Evolutionary conservation across 2,113 vertebrate species (phyloP).

Genomic region (Craseonycteris thonglongyai): DNA sequence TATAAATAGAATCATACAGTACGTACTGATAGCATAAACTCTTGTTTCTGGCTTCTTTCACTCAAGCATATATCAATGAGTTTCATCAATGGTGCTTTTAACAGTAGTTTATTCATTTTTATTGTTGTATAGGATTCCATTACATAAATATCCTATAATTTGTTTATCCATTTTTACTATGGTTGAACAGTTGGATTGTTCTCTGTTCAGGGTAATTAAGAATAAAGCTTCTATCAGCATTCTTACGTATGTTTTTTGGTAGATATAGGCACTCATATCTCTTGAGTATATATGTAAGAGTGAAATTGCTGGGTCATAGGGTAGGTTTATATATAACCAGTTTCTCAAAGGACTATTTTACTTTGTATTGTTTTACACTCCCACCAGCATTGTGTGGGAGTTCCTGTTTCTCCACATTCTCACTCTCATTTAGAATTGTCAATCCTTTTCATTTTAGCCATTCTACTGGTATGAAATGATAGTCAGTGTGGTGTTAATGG

Average conservation of each 20-base stretch:
- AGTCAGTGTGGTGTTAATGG: background rate
- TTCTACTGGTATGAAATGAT: background rate
- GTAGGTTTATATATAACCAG: background rate
- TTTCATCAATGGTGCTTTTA: background rate
- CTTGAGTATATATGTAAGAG: background rate
- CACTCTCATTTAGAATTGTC: background rate
- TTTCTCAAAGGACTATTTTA: background rate
- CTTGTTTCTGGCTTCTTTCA: background rate
- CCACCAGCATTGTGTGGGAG: no score
- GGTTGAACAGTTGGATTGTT: background rate
- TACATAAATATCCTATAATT: background rate
- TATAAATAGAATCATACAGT: background rate
- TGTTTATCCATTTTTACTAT: background rate
- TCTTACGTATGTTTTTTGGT: background rate
- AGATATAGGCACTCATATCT: background rate
- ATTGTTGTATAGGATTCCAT: background rate
- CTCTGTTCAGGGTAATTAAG: background rate
- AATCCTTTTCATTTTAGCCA: background rate
- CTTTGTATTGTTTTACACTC: background rate
- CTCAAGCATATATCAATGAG: background rate
- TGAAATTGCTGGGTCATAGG: background rate
- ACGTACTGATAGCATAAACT: accelerated
- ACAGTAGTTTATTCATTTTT: background rate
- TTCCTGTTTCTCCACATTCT: background rate
- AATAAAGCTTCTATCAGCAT: slow-evolving; percentile 7